Conservation (phyloP, 2,113 vertebrate genomes). For the Sardina pilchardus region DNA sequence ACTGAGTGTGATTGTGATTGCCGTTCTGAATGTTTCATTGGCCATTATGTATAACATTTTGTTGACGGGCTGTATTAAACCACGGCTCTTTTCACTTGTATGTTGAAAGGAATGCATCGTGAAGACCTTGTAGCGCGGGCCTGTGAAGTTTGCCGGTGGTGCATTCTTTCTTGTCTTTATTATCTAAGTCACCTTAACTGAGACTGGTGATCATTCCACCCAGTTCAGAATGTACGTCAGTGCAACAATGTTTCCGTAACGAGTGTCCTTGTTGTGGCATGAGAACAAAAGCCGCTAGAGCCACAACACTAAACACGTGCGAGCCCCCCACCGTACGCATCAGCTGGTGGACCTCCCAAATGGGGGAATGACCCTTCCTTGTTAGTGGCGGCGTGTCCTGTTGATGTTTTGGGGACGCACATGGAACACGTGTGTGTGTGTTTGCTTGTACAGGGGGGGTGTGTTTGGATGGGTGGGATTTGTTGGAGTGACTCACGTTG, state of each 20-base stretch:
- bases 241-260: neutral
- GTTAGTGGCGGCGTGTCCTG: neutral
- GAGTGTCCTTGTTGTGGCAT: neutral
- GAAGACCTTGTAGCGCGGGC: neutral
- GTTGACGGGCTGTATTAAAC: neutral
- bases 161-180: neutral
- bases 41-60: neutral
- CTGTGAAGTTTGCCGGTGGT: neutral
- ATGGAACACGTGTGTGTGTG: neutral
- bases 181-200: neutral
- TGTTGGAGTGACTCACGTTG: neutral
- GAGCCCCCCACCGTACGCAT: neutral
- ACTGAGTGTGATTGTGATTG: neutral
- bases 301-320: neutral
- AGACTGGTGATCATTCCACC: neutral
- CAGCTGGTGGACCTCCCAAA: neutral
- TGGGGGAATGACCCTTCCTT: neutral
- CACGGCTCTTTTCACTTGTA: neutral
- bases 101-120: neutral
- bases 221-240: neutral
- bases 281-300: neutral
- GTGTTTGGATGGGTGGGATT: neutral
- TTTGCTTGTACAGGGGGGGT: neutral
- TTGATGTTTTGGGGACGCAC: neutral
- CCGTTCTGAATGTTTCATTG: neutral